A percentile compares a stretch with the other conserved stretches of the same genome.
Conservation (phyloP, 2,888 invertebrate genomes). For the Thecophora atra region DNA sequence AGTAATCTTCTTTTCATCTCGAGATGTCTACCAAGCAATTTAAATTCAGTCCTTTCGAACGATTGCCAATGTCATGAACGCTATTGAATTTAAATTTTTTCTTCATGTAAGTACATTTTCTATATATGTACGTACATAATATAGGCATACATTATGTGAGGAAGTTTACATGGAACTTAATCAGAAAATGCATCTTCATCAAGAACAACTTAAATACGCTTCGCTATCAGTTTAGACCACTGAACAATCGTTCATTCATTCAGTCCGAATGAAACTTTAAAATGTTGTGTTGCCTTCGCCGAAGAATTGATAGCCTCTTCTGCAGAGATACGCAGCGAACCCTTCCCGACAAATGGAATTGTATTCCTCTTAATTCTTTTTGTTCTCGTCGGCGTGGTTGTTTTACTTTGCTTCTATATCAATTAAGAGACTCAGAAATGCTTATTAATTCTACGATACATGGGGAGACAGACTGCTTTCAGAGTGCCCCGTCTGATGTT, state of each 20-base stretch:
- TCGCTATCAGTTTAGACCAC: constrained; percentile 18
- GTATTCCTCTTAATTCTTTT: not conserved
- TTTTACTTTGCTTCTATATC: constrained; percentile 26
- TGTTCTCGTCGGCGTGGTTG: constrained; percentile 1
- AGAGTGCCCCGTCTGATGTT: not conserved
- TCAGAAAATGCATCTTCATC: constrained; percentile 18
- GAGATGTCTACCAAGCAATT: not conserved
- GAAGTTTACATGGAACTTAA: too few relatives aligned
- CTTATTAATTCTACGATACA: constrained; percentile 32
- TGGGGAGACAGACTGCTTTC: not conserved
- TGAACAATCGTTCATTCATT: constrained; percentile 4
- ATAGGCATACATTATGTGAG: too few relatives aligned
- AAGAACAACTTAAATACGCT: constrained; percentile 14
- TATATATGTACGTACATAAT: too few relatives aligned
- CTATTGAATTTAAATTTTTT: not conserved
- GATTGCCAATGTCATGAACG: not conserved
- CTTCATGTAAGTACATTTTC: not conserved
- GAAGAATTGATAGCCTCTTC: not conserved
- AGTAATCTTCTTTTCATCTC: too few relatives aligned
- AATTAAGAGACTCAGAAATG: constrained; percentile 34
- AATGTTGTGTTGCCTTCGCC: not conserved
- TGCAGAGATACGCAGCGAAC: constrained; percentile 21
- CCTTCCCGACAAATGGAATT: constrained; percentile 9
- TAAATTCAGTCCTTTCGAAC: not conserved
- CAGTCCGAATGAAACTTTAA: not conserved